A percentile compares a stretch with the other conserved stretches of the same genome.
These are phyloP conservation scores for Cepaea nemoralis DNA, from an alignment of 1,140 invertebrate genomes.

Conservation along the genomic window DNA sequence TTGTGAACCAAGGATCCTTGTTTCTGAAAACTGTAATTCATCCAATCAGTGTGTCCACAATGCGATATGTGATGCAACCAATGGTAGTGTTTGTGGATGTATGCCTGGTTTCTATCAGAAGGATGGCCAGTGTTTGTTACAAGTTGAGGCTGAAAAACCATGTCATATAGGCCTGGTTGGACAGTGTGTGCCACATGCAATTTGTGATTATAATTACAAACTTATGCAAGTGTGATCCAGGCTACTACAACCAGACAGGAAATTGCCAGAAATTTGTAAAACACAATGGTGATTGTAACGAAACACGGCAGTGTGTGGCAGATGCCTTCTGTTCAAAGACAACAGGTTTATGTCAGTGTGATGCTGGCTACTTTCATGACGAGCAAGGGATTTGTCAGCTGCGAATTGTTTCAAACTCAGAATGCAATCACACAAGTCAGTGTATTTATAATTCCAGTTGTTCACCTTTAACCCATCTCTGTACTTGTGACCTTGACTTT, in stretches of 20 bases:
- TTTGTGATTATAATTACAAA: conserved; percentile 19
- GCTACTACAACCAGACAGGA: conserved; percentile 34
- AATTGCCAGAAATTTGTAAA: conserved; percentile 5
- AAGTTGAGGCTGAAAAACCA: conserved; percentile 27
- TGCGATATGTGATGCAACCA: background rate
- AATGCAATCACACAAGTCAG: conserved; percentile 17
- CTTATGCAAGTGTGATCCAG: conserved; percentile 39
- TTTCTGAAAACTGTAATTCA: conserved; percentile 32
- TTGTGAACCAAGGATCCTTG: conserved; percentile 18
- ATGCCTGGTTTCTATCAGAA: conserved; percentile 28
- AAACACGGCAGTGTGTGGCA: conserved; percentile 31
- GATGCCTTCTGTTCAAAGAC: conserved; percentile 33
- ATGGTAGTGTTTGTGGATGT: conserved; percentile 27
- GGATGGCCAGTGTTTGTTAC: conserved; percentile 28
- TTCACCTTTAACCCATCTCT: background rate
- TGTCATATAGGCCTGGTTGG: conserved; percentile 16
- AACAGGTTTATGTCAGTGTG: conserved; percentile 24
- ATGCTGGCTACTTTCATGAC: conserved; percentile 14
- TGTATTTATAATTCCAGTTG: conserved; percentile 10
- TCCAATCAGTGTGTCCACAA: conserved; percentile 21
- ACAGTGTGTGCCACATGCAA: conserved; percentile 41
- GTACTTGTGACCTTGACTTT: conserved; percentile 35
- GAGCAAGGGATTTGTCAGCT: conserved; percentile 20
- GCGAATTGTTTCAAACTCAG: background rate
- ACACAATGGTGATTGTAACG: conserved; percentile 11